Percentiles rank a stretch among this genome's conserved stretches.
phyloP scores from a whole-genome alignment of 2,888 invertebrate species.

The Aplocera efformata region DNA sequence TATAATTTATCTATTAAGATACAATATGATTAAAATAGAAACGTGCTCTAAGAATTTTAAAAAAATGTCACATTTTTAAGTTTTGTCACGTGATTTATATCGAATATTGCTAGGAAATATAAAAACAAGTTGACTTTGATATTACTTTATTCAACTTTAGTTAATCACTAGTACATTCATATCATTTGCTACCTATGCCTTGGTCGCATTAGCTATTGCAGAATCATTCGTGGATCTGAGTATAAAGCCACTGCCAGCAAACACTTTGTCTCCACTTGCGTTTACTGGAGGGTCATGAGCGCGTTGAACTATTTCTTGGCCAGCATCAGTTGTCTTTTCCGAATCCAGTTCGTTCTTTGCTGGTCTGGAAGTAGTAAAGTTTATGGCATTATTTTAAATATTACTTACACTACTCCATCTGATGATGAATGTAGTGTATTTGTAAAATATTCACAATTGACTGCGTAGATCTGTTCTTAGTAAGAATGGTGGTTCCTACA shows the following conservation, averaged over 20 bases:
- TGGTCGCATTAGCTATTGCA: constrained; percentile 9
- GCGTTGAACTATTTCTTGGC: constrained; percentile 26
- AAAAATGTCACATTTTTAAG: too few species aligned
- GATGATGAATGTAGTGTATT: too few species aligned
- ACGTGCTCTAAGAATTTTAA: too few species aligned
- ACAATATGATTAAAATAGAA: too few species aligned
- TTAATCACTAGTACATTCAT: not conserved
- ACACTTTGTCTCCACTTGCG: constrained; percentile 46
- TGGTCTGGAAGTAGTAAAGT: constrained; percentile 36
- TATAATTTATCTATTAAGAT: too few species aligned
- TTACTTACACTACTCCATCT: too few species aligned
- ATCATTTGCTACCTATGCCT: constrained; percentile 12
- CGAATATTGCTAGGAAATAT: too few species aligned
- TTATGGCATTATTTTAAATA: not conserved
- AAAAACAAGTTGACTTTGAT: too few species aligned
- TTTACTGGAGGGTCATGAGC: constrained; percentile 32
- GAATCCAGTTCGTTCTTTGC: constrained; percentile 45
- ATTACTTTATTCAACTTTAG: constrained; percentile 3
- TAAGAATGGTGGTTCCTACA: too few species aligned
- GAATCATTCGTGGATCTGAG: constrained; percentile 40
- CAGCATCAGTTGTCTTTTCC: constrained; percentile 21
- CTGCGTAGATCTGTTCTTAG: too few species aligned
- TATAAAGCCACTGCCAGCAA: constrained; percentile 51
- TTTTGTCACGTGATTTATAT: too few species aligned
- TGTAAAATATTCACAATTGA: too few species aligned